Base-by-base conservation (phyloP, 2,888 invertebrate genomes). In the Hydraecia micacea region DNA sequence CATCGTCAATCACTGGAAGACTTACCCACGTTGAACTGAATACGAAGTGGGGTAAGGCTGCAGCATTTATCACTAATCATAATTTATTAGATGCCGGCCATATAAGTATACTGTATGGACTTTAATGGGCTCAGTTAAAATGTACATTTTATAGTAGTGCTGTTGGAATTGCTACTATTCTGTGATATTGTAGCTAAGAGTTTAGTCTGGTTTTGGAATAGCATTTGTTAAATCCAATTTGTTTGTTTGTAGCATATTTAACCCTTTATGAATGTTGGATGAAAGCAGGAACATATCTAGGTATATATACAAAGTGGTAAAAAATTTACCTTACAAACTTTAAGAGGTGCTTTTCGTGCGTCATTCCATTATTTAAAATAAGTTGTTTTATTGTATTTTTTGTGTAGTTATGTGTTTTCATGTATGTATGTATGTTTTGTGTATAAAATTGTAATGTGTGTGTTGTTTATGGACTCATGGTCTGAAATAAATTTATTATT, bases 21-120 rank as follows among this genome's bases (percentile, higher is more conserved):
- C 69, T 55, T 63, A 72, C 39, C 58, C 55, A 65, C 65, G 65
- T 74, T 72, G 76, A 58, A 80, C 80, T 87, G 77, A 79, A 83
- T 87, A 82, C 78, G 70, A 88, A 85, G 73, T 85, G 46, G 76
- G 81, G 78, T 79, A 89, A 87, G 88, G 88, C 67, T 89, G 75
- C 21, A 85, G 18, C 74, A 87, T 87, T 86, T 87, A 87, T 77
- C 66, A 80, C 78, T 89, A 84, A 89, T 88, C 77, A 89, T 89
- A 84, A 87, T 88, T 87, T 89, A 88, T 89, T 87, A 79, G 76
- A 77, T 75, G 87, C 74, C 21, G 28, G 73, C 85, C 82, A 79
- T 80, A 78, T 87, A 87, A 77, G 77, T 80, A 75, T 77, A 70
- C 55, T 73, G 36, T 80, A 79, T 66, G 72, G 69, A 75, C 55